Evolutionary conservation across 2,888 invertebrate species (phyloP).

Genomic region (Sisyra terminalis): DNA sequence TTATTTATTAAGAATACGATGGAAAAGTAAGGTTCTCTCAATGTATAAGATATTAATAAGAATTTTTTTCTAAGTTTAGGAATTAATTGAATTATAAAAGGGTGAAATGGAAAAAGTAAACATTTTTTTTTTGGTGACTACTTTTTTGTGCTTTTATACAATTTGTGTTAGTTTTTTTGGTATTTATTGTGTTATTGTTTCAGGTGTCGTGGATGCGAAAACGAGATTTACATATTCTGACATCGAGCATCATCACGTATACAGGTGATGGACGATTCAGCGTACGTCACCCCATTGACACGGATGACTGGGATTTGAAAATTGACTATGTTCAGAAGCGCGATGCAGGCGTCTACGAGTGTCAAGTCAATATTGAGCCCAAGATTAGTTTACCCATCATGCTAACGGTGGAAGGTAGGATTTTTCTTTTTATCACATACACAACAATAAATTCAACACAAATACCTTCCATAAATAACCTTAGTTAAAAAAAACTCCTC

Average conservation of each 20-base stretch:
- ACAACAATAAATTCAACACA: too few relatives aligned
- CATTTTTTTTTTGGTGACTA: too few relatives aligned
- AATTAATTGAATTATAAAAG: too few relatives aligned
- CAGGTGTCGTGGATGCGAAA: slow-evolving; percentile 76
- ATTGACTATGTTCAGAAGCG: slow-evolving; percentile 70
- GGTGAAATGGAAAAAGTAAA: too few relatives aligned
- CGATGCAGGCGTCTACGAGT: slow-evolving; percentile 71
- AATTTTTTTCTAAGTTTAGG: too few relatives aligned
- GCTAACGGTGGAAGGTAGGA: slow-evolving; percentile 64
- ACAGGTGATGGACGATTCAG: slow-evolving; percentile 78
- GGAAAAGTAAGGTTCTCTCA: too few relatives aligned
- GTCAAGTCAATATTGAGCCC: slow-evolving; percentile 59
- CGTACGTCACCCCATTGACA: slow-evolving; percentile 65
- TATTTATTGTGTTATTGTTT: slow-evolving; percentile 1
- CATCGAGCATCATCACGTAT: slow-evolving; percentile 70
- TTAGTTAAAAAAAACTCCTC: too few relatives aligned
- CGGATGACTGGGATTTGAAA: slow-evolving; percentile 75
- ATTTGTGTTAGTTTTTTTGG: too few relatives aligned
- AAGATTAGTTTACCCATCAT: slow-evolving; percentile 52
- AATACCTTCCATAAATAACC: too few relatives aligned
- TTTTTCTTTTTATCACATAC: slow-evolving; percentile 5
- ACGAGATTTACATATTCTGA: slow-evolving; percentile 69
- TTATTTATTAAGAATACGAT: too few relatives aligned
- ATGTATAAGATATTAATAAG: too few relatives aligned
- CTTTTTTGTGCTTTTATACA: too few relatives aligned